These are phyloP conservation scores for Chrysotoxum bicinctum DNA, from an alignment of 2,888 invertebrate genomes.

Conservation along the genomic window DNA sequence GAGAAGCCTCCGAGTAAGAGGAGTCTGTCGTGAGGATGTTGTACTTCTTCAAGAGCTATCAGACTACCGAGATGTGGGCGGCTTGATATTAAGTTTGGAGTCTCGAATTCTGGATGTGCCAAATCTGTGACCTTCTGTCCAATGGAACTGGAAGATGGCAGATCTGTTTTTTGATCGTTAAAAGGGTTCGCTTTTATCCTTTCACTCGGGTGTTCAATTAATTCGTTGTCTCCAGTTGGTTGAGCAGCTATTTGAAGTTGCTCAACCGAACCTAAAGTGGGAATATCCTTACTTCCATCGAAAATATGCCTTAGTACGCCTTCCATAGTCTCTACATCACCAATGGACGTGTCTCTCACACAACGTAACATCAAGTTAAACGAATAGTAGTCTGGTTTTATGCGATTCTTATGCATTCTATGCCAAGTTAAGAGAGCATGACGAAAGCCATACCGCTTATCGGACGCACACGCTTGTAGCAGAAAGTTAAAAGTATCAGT, in stretches of 20 bases:
- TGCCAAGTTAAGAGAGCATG: constrained; percentile 94
- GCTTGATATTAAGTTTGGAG: constrained; percentile 87
- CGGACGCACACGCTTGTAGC: constrained; percentile 91
- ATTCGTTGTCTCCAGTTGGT: neutral
- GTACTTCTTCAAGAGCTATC: constrained; percentile 84
- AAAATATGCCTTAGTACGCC: constrained; percentile 82
- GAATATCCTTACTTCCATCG: constrained; percentile 31
- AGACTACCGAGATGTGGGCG: constrained; percentile 85
- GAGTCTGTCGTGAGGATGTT: constrained; percentile 86
- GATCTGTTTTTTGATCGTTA: neutral
- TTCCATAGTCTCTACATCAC: constrained; percentile 84
- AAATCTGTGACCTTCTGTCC: constrained; percentile 13
- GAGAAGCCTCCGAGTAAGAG: constrained; percentile 88
- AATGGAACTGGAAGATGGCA: neutral
- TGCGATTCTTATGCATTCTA: constrained; percentile 86
- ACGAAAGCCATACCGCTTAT: constrained; percentile 90
- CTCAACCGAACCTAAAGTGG: neutral
- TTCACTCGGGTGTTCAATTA: neutral
- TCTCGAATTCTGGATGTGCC: constrained; percentile 75
- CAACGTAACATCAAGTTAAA: constrained; percentile 92
- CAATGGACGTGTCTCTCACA: constrained; percentile 91
- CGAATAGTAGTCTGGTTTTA: constrained; percentile 87
- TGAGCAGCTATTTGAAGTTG: constrained; percentile 38
- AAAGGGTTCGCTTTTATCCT: neutral
- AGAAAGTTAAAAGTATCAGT: constrained; percentile 90